Evolutionary conservation across 2,888 invertebrate species (phyloP).

Genomic region (Ashinkailepas kermadecensis): DNA sequence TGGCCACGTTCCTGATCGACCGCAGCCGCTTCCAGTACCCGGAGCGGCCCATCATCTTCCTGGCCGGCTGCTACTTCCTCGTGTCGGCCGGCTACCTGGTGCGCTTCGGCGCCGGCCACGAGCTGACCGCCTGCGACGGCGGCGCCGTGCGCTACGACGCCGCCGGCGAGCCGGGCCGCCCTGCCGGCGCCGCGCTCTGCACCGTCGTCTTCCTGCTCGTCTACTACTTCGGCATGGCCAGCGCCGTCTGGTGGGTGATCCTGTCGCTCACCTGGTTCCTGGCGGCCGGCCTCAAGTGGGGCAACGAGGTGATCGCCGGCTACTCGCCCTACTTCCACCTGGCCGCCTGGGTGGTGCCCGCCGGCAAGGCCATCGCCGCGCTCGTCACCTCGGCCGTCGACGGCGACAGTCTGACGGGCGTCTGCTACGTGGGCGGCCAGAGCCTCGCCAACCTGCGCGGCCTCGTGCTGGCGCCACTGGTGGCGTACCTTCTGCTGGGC

Average conservation of each 20-base stretch:
- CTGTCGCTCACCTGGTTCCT: conserved; percentile 98
- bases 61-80: conserved; percentile 94
- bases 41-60: conserved; percentile 93
- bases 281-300: conserved; percentile 97
- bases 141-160: conserved; percentile 39
- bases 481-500: conserved; percentile 80
- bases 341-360: conserved; percentile 90
- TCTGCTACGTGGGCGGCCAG: conserved; percentile 82
- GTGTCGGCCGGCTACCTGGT: conserved; percentile 68
- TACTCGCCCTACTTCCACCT: conserved; percentile 94
- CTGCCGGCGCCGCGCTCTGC: conserved; percentile 47
- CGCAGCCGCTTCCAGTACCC: conserved; percentile 94
- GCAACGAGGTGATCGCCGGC: conserved; percentile 89
- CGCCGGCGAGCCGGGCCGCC: neutral
- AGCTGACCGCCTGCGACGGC: conserved; percentile 48
- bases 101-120: neutral
- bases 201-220: conserved; percentile 89
- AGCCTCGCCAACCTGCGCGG: conserved; percentile 56
- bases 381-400: conserved; percentile 76
- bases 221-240: conserved; percentile 99
- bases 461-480: conserved; percentile 61
- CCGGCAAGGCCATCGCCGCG: conserved; percentile 81
- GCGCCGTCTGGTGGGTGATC: conserved; percentile 92
- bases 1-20: conserved; percentile 95
- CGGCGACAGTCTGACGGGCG: conserved; percentile 91